These are phyloP conservation scores for Recurvirostra avosetta DNA, from an alignment of 2,113 vertebrate species.

Conservation along the genomic window DNA sequence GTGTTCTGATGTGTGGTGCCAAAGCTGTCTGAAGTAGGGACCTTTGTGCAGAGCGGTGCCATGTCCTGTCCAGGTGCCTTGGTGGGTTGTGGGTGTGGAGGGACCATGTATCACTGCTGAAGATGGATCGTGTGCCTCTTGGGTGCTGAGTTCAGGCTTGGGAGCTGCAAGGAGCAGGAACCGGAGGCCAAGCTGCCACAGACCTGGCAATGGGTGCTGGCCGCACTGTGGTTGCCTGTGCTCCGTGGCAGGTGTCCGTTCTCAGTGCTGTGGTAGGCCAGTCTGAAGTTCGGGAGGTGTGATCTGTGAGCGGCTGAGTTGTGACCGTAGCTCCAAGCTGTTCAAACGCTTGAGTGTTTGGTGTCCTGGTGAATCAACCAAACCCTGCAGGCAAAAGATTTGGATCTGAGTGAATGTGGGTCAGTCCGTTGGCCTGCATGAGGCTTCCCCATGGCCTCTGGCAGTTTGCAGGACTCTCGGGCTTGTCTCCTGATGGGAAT, in stretches of 20 bases:
- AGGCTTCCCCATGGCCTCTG: background rate
- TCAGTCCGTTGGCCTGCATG: background rate
- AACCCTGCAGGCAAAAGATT: background rate
- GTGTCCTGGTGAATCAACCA: background rate
- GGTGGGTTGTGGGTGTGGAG: background rate
- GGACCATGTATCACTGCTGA: background rate
- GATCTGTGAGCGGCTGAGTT: background rate
- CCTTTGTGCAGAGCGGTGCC: background rate
- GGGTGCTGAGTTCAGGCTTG: background rate
- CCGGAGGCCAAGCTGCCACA: background rate
- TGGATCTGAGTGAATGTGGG: background rate
- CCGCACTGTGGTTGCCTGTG: background rate
- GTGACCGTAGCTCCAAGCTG: background rate
- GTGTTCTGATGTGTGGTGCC: background rate
- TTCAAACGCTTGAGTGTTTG: background rate
- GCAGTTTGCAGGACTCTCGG: background rate
- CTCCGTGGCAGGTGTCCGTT: background rate
- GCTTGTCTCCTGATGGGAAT: background rate
- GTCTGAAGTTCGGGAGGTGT: background rate
- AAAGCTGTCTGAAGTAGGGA: background rate
- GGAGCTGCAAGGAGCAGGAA: background rate
- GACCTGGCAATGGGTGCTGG: background rate
- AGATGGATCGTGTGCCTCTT: fast-evolving
- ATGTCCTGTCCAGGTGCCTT: background rate
- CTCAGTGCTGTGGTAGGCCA: background rate